Conservation (phyloP, 2,113 vertebrate species). For the Chaetops frenatus region DNA sequence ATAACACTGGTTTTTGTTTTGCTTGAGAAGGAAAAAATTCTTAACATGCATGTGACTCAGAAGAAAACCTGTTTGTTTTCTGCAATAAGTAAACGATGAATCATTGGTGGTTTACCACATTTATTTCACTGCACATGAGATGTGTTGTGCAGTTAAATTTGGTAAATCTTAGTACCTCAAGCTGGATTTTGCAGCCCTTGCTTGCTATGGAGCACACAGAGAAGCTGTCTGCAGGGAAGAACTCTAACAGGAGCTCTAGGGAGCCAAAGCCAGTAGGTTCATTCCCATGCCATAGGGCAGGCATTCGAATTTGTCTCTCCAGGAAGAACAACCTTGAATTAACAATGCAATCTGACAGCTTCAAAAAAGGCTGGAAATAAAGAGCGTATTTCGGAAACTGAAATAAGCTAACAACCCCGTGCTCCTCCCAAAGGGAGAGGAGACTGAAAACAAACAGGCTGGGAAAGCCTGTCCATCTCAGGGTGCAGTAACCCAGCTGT, state of each 20-base stretch:
- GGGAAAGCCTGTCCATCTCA: not conserved
- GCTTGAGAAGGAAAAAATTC: not conserved
- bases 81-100: constrained; percentile 12
- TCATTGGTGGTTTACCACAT: constrained; percentile 34
- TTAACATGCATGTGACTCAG: constrained; percentile 17
- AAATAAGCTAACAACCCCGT: not conserved
- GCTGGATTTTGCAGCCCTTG: not conserved
- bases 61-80: constrained; percentile 39
- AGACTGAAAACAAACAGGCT: not conserved
- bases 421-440: not conserved
- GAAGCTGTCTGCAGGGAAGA: not conserved
- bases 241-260: not conserved
- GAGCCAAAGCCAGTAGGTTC: not conserved
- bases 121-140: constrained; percentile 30
- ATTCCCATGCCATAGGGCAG: not conserved
- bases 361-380: not conserved
- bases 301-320: not conserved
- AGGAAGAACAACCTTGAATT: not conserved
- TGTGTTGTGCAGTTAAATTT: not conserved
- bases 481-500: not conserved
- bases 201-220: not conserved
- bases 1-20: not conserved
- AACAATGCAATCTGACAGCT: not conserved
- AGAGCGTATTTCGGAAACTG: constrained; percentile 13
- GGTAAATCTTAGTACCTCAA: not conserved